Base-by-base conservation (phyloP, 2,888 invertebrate genomes). In the Pterostichus niger region DNA sequence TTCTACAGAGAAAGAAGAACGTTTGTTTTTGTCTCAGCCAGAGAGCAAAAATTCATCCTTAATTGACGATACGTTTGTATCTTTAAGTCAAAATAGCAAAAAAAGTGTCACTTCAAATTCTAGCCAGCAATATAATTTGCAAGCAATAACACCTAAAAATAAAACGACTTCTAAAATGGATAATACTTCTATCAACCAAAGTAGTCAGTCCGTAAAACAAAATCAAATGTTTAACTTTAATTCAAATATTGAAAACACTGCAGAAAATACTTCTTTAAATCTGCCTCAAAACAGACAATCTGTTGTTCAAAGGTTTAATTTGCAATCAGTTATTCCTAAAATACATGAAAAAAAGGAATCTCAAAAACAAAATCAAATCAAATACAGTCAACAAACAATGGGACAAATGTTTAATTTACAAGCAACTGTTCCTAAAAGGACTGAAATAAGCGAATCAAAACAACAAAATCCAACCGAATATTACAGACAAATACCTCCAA, bases 61-160 rank as follows among this genome's bases (percentile, higher is more conserved):
- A 71, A 13, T 10, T 15, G 56, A 56, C 1, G 11, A 71, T 71
- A 71, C 13, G 7, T 31, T 64, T 35, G 33, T 71, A 17, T 44
- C 40, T 2, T 71, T 40, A 6, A 71, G 68, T 44, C 68, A 71
- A 44, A 17, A 44, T 7, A 44, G 46, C n/a, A 11, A 40, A 44
- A 71, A 15, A 17, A 44, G 9, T 40, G n/a, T 52, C 2, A 11
- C 13, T 52, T 52, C 52, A 13, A 52, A 52, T 13, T n/a, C 13
- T 52, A 52, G 52, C 13, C 52, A 13, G 13, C 52, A 13, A n/a
- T 13, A 2, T 52, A n/a, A 52, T 1, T 6, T 52, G 5, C n/a
- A 52, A 5, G 10, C 6, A n/a, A 11, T 52, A 13, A 13, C n/a
- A 9, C 52, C 52, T 52, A 52, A n/a, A 52, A 52, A n/a, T 52